Conservation (phyloP, 2,113 vertebrate species). For the Zosterops japonicus region DNA sequence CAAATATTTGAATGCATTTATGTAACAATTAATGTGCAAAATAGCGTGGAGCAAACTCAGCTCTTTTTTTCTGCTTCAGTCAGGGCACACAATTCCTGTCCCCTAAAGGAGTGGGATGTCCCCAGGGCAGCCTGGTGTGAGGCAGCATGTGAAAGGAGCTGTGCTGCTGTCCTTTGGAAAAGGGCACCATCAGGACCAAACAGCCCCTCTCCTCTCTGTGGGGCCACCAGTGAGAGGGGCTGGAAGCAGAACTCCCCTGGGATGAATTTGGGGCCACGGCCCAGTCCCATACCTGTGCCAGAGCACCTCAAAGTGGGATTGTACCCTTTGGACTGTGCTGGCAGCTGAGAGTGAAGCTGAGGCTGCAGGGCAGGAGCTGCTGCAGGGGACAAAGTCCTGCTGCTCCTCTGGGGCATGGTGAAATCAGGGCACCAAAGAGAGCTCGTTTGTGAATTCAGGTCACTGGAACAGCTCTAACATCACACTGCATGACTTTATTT, state of each 20-base stretch:
- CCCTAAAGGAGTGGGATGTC: background rate
- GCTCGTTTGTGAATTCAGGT: background rate
- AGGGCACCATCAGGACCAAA: background rate
- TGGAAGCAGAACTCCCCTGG: background rate
- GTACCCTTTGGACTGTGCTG: background rate
- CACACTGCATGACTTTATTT: background rate
- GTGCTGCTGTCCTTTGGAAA: background rate
- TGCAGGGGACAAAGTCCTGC: background rate
- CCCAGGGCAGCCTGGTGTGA: background rate
- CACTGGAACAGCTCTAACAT: background rate
- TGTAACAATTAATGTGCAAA: constrained; percentile 12
- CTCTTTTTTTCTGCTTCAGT: background rate
- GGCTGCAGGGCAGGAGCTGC: background rate
- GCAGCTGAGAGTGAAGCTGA: background rate
- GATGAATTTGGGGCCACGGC: background rate
- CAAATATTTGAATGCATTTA: constrained; percentile 38
- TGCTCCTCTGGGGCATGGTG: background rate
- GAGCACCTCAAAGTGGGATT: background rate
- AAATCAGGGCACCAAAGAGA: background rate
- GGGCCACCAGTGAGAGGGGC: accelerated
- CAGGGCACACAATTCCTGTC: accelerated
- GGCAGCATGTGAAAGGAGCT: background rate
- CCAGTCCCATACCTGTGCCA: accelerated
- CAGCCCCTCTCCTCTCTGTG: background rate
- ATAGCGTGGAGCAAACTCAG: background rate